These are phyloP conservation scores for Meloidogyne chitwoodi DNA, from an alignment of 1,140 invertebrate species.

Conservation along the genomic window DNA sequence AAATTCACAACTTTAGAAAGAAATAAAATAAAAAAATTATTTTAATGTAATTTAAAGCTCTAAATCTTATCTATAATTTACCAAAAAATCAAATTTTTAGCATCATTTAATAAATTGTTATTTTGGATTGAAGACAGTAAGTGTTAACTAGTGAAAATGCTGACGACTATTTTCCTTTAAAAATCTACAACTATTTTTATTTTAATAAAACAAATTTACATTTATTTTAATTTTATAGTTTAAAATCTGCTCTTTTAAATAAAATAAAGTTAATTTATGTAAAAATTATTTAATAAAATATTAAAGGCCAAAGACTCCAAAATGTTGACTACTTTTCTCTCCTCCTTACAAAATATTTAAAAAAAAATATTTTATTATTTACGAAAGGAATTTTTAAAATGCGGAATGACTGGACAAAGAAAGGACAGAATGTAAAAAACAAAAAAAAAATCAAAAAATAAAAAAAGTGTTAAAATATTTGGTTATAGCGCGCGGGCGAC, in stretches of 20 bases:
- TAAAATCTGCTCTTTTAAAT: neutral
- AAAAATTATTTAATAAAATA: conserved; percentile 1
- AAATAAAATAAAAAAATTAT: neutral
- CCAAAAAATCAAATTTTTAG: too few species aligned
- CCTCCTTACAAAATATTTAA: neutral
- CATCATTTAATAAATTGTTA: too few species aligned
- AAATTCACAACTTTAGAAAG: neutral
- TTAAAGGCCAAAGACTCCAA: neutral
- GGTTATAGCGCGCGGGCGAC: neutral
- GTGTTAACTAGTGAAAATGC: too few species aligned
- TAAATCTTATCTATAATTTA: too few species aligned
- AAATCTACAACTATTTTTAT: too few species aligned
- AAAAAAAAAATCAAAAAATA: neutral
- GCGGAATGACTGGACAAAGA: neutral
- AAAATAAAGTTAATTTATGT: neutral
- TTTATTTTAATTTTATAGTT: too few species aligned
- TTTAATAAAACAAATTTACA: too few species aligned
- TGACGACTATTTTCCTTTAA: too few species aligned
- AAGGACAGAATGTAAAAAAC: neutral
- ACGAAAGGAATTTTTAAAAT: neutral
- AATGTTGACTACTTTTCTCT: neutral
- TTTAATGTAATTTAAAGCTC: neutral
- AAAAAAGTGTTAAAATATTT: neutral
- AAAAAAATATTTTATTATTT: neutral
- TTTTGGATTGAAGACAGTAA: too few species aligned